Conservation (phyloP, 2,113 vertebrate genomes). For the Tachuris rubrigastra region DNA sequence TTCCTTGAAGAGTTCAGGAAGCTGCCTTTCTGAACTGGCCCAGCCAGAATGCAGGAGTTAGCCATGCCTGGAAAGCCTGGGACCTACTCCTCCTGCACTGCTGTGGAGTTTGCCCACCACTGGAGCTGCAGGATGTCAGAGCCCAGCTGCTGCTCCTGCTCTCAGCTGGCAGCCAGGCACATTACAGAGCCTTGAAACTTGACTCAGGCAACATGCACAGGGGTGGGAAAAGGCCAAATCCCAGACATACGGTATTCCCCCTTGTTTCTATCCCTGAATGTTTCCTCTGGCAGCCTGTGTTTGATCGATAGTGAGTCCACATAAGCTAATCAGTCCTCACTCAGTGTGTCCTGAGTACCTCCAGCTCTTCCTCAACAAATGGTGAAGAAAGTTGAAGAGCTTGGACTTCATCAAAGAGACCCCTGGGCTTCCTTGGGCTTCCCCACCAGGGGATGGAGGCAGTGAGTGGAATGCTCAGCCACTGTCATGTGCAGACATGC, state of each 20-base stretch:
- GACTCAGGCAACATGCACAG: fast-evolving
- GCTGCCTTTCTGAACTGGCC: not conserved
- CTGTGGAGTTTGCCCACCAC: not conserved
- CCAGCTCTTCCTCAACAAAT: not conserved
- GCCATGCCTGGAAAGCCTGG: not conserved
- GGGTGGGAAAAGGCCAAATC: not conserved
- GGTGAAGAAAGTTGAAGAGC: not conserved
- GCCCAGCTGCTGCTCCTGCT: not conserved
- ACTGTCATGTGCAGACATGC: not conserved
- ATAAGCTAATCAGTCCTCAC: not conserved
- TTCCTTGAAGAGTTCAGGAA: not conserved
- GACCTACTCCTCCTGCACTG: not conserved
- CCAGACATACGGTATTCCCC: not conserved
- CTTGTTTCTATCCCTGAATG: not conserved
- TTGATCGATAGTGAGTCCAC: not conserved
- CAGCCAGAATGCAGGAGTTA: fast-evolving
- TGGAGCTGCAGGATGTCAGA: not conserved
- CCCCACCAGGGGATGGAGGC: fast-evolving
- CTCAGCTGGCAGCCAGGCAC: not conserved
- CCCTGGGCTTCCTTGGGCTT: not conserved
- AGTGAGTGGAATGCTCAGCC: fast-evolving
- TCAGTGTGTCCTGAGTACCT: not conserved
- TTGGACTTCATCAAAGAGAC: not conserved
- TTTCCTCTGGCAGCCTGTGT: not conserved
- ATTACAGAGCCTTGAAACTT: not conserved